Conservation (phyloP, 2,888 invertebrate species). For the Nasonia oneida region DNA sequence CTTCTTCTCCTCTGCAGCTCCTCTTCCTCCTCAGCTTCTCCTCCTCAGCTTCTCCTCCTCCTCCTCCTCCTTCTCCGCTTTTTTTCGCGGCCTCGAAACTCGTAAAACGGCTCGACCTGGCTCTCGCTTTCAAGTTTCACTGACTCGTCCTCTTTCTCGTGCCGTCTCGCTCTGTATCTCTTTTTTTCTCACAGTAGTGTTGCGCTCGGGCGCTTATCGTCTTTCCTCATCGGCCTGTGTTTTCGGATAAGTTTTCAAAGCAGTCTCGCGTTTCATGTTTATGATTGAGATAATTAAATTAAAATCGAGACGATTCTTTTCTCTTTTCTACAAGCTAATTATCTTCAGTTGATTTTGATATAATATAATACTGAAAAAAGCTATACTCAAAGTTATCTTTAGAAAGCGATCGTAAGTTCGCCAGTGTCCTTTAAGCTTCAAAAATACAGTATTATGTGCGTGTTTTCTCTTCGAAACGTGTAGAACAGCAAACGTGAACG, state of each 20-base stretch:
- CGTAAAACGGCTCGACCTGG: conserved; percentile 55
- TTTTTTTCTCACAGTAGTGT: conserved; percentile 33
- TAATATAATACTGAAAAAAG: not conserved
- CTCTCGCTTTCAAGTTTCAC: conserved; percentile 52
- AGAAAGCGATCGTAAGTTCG: not conserved
- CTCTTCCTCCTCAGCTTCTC: not conserved
- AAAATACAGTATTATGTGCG: not conserved
- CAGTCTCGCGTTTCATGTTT: conserved; percentile 31
- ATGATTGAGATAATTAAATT: conserved; percentile 49
- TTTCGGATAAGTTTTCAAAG: conserved; percentile 2
- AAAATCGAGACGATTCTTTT: not conserved
- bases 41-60: conserved; percentile 8
- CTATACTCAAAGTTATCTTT: not conserved
- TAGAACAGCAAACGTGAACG: not conserved
- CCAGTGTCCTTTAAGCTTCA: not conserved
- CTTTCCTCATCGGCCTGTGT: not conserved
- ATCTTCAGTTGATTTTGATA: not conserved
- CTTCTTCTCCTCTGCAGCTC: conserved; percentile 3
- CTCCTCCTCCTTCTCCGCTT: conserved; percentile 26
- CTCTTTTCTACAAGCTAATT: not conserved
- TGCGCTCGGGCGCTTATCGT: not conserved
- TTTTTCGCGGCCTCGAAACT: conserved; percentile 54
- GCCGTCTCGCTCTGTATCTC: conserved; percentile 24
- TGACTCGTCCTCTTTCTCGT: conserved; percentile 38
- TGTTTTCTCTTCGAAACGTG: not conserved